A percentile compares a stretch with the other conserved stretches of the same genome.
Conservation (phyloP, 30 jellyfish, hydroid and myxozoan species). For the Euphysa ruthae region DNA sequence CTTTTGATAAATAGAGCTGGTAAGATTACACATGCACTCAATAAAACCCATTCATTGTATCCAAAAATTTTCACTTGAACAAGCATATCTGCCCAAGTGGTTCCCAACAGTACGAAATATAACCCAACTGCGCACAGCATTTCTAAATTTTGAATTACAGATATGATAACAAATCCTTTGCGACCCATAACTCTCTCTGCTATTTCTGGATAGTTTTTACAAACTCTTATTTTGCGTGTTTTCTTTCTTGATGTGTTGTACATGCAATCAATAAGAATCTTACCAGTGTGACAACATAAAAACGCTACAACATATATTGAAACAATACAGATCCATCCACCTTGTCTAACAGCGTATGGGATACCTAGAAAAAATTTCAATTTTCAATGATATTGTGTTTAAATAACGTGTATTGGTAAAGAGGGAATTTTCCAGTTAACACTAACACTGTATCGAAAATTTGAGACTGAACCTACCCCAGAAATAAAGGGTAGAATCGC, state of each 20-base stretch:
- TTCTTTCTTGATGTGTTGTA: constrained; percentile 78
- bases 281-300: constrained; percentile 82
- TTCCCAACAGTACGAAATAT: constrained; percentile 64
- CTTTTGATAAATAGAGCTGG: constrained; percentile 77
- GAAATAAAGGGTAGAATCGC: too few species aligned
- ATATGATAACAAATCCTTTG: constrained; percentile 45
- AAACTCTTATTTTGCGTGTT: constrained; percentile 36
- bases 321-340: constrained; percentile 94
- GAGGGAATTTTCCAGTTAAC: too few species aligned
- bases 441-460: too few species aligned
- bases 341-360: constrained; percentile 62
- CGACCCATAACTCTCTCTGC: constrained; percentile 70
- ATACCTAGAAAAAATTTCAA: too few species aligned
- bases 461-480: too few species aligned
- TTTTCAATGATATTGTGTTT: too few species aligned
- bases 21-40: constrained; percentile 52
- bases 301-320: constrained; percentile 72
- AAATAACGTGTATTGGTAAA: too few species aligned
- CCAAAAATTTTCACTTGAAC: constrained; percentile 52
- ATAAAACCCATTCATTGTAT: constrained; percentile 84
- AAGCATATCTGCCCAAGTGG: constrained; percentile 66
- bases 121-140: constrained; percentile 87
- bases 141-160: constrained; percentile 55
- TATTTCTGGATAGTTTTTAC: constrained; percentile 85
- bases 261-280: constrained; percentile 64